Conservation (phyloP, 1,140 invertebrate species). For the Apolygus lucorum region DNA sequence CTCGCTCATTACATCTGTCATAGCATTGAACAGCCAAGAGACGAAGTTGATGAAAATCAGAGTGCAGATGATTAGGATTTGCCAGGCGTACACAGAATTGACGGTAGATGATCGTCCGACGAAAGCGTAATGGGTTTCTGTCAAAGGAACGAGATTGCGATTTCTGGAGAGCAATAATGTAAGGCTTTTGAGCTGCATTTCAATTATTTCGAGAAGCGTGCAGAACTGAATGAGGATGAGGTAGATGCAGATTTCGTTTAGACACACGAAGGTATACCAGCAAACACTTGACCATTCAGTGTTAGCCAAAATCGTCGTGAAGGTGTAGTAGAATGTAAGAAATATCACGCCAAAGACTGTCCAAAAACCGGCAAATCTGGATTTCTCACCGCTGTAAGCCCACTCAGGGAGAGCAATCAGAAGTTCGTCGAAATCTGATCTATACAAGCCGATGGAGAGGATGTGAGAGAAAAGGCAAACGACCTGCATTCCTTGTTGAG, state of each 20-base stretch:
- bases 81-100: constrained; percentile 7
- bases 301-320: not conserved
- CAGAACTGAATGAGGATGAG: constrained; percentile 17
- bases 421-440: not conserved
- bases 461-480: not conserved
- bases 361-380: not conserved
- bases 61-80: constrained; percentile 14
- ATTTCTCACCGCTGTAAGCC: not conserved
- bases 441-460: not conserved
- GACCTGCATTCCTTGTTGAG: constrained; percentile 3
- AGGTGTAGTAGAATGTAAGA: not conserved
- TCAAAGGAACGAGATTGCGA: not conserved
- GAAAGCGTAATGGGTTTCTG: not conserved
- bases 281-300: not conserved
- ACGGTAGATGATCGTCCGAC: not conserved
- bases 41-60: constrained; percentile 19
- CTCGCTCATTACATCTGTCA: constrained; percentile 10
- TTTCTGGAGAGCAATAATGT: not conserved
- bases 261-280: not conserved
- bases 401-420: not conserved
- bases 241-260: constrained; percentile 5
- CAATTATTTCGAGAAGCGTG: constrained; percentile 1
- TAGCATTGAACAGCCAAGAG: constrained; percentile 14
- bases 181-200: not conserved
- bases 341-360: not conserved